Percentiles rank a stretch among this genome's conserved stretches.
These are phyloP conservation scores for Drosophila bipectinata DNA, from an alignment of 1,140 invertebrate genomes.

Conservation along the genomic window DNA sequence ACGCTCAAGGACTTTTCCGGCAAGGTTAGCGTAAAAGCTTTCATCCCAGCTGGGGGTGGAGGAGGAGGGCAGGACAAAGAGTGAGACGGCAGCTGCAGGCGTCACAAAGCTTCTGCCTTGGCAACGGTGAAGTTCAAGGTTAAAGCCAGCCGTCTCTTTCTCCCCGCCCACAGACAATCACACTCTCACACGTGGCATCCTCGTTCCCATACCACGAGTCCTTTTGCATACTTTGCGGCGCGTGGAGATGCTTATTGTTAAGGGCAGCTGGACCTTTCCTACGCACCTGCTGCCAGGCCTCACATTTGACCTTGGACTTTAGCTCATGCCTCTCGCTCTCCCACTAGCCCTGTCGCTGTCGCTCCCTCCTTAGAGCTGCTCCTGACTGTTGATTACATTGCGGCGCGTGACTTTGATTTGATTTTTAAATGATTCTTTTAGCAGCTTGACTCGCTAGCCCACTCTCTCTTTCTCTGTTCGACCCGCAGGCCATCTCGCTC, in stretches of 20 bases:
- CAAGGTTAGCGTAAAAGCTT: conserved; percentile 75
- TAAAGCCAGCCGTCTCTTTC: conserved; percentile 49
- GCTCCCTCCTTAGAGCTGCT: background rate
- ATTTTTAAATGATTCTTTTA: conserved; percentile 79
- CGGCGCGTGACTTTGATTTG: conserved; percentile 81
- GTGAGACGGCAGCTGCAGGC: conserved; percentile 5
- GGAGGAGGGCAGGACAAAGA: background rate
- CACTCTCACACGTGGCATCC: conserved; percentile 36
- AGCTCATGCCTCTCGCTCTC: background rate
- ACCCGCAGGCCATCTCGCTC: conserved; percentile 7
- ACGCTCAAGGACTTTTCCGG: conserved; percentile 63
- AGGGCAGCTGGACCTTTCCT: conserved; percentile 57
- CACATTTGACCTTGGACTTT: conserved; percentile 55
- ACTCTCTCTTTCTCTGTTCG: too few relatives aligned
- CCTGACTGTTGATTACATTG: conserved; percentile 72
- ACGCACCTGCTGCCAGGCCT: conserved; percentile 65
- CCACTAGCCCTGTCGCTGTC: background rate
- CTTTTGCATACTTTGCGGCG: conserved; percentile 72
- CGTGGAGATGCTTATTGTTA: conserved; percentile 72
- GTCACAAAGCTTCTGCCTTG: conserved; percentile 52
- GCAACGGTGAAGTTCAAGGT: conserved; percentile 80
- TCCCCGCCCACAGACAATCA: conserved; percentile 3
- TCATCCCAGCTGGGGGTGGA: background rate
- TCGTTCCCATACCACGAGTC: background rate
- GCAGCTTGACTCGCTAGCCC: conserved; percentile 51